A percentile compares a stretch with the other conserved stretches of the same genome.
Evolutionary conservation across 2,888 invertebrate species (phyloP).

Genomic region (Bursaphelenchus okinawaensis): DNA sequence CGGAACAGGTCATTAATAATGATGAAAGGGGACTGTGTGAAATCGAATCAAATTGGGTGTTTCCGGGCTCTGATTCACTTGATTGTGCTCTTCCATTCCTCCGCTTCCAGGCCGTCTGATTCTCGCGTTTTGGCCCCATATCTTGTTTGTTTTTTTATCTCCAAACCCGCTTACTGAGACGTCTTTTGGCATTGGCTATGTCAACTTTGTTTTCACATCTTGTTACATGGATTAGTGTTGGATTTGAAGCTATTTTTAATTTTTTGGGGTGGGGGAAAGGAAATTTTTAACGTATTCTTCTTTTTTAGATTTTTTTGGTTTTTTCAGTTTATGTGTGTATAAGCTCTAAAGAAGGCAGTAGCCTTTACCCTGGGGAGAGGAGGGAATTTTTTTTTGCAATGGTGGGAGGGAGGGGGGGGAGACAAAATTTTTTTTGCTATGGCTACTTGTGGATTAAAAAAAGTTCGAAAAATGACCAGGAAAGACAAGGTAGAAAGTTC

Average conservation of each 20-base stretch:
- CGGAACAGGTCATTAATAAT: not conserved
- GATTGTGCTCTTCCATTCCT: not conserved
- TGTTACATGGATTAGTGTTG: too few relatives aligned
- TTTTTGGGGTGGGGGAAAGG: not conserved
- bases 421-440: not conserved
- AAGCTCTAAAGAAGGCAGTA: too few relatives aligned
- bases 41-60: not conserved
- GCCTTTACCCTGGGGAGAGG: too few relatives aligned
- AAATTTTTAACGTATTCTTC: not conserved
- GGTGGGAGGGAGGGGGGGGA: not conserved
- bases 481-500: too few relatives aligned
- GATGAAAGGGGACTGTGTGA: too few relatives aligned
- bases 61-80: not conserved
- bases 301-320: too few relatives aligned
- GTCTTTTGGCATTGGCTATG: too few relatives aligned
- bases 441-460: not conserved
- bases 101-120: not conserved
- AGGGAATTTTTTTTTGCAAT: too few relatives aligned
- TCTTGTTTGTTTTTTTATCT: not conserved
- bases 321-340: too few relatives aligned
- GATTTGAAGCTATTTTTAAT: too few relatives aligned
- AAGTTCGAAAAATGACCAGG: too few relatives aligned
- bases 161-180: not conserved
- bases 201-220: not conserved
- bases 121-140: not conserved